Conservation (phyloP, 2,888 invertebrate genomes). For the Electrophaes corylata region DNA sequence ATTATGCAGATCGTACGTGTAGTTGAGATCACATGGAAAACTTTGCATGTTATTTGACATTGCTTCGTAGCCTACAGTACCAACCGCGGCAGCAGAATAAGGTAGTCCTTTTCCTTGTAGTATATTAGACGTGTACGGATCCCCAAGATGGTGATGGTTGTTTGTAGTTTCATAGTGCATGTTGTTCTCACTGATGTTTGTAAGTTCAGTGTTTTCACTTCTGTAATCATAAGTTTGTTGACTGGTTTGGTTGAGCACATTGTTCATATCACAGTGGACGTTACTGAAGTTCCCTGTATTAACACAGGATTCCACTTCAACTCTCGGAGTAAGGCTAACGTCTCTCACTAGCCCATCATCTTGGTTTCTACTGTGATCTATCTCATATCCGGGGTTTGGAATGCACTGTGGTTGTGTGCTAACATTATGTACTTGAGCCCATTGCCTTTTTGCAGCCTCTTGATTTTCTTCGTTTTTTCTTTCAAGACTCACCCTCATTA, state of each 20-base stretch:
- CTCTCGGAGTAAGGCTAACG: conserved; percentile 80
- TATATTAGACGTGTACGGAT: conserved; percentile 74
- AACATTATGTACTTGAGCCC: conserved; percentile 71
- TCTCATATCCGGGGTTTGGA: conserved; percentile 67
- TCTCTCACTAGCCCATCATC: conserved; percentile 80
- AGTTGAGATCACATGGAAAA: conserved; percentile 78
- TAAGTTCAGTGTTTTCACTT: conserved; percentile 78
- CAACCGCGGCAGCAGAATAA: conserved; percentile 53
- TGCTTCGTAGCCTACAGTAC: conserved; percentile 63
- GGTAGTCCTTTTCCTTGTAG: conserved; percentile 75
- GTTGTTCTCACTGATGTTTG: conserved; percentile 60
- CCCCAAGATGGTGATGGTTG: conserved; percentile 70
- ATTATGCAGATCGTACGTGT: conserved; percentile 67
- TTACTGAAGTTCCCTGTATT: conserved; percentile 87
- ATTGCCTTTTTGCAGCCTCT: conserved; percentile 75
- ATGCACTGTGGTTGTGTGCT: conserved; percentile 58
- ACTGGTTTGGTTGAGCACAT: conserved; percentile 45
- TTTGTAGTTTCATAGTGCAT: conserved; percentile 72
- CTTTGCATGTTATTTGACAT: conserved; percentile 69
- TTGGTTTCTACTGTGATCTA: conserved; percentile 64
- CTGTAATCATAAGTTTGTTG: conserved; percentile 62
- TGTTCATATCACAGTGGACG: conserved; percentile 86
- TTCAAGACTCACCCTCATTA: conserved; percentile 96
- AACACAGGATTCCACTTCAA: conserved; percentile 86
- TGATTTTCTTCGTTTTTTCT: conserved; percentile 89